phyloP scores from a whole-genome alignment of 2,797 vertebrate species.

The Ateles fusciceps region DNA sequence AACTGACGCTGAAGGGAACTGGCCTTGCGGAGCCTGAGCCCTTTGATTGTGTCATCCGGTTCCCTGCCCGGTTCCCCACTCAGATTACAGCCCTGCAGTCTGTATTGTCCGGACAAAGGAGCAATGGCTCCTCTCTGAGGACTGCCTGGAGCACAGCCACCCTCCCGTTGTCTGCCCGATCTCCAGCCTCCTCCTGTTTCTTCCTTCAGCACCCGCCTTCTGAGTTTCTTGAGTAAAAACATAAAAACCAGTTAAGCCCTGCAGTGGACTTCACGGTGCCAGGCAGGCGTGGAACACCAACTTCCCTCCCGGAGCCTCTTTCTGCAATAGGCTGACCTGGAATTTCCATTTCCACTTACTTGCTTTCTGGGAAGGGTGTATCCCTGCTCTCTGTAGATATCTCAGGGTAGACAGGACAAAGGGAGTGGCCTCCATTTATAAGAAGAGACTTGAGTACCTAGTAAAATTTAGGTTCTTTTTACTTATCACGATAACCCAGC shows the following conservation, averaged over 20 bases:
- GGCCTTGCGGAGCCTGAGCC: background rate
- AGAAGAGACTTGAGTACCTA: background rate
- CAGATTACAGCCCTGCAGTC: constrained; percentile 1
- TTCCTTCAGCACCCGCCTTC: background rate
- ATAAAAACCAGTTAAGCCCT: background rate
- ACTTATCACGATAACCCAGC: background rate
- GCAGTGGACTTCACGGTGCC: background rate
- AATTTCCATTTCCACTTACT: background rate
- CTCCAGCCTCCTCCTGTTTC: background rate
- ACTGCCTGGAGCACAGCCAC: constrained; percentile 5
- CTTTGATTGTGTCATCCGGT: background rate
- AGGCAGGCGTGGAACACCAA: background rate
- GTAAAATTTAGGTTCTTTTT: background rate
- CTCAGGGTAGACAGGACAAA: background rate
- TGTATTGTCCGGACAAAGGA: background rate
- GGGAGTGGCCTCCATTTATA: background rate
- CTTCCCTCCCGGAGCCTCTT: background rate
- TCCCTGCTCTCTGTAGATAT: background rate
- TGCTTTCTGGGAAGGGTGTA: background rate
- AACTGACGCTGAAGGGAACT: background rate
- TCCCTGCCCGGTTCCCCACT: background rate
- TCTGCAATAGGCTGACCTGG: background rate
- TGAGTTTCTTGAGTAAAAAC: background rate
- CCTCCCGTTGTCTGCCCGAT: background rate
- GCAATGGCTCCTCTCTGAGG: constrained; percentile 9